Base-by-base conservation (phyloP, 1,140 invertebrate species). In the Plodia interpunctella region DNA sequence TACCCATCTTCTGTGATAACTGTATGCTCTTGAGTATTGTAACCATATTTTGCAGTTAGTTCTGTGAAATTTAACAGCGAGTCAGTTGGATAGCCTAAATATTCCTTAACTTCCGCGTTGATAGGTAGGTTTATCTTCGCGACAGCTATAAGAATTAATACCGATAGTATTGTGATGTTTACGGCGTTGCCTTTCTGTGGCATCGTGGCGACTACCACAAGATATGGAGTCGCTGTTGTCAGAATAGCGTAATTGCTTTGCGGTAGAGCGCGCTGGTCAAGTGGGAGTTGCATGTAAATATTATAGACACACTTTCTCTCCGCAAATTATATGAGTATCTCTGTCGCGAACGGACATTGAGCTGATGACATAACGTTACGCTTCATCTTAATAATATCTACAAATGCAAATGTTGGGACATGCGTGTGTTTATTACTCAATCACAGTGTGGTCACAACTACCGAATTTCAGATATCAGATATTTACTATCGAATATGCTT, bases 1-100 rank as follows among this genome's bases (percentile, higher is more conserved):
- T 92, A 92, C 10, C 90, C 90, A 68, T 92, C 91, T 58, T 90
- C 78, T 0, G 91, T 91, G 0, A 68, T 30, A 0, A 87, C 65
- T 5, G 32, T 66, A 52, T 87, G 79, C 17, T 78, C 67, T 44
- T 83, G 71, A 3, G 72, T 66, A 5, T 11, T 4, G 50, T 79
- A 85, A 1, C 79, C 80, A 61, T 82, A 72, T 20, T 68, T n/a
- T 0, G 17, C 21, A 0, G 68, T 55, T 0, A 74, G 44, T 25
- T 80, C 67, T 0, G 80, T 82, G 60, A 83, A 80, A 59, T 83
- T 80, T 18, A 74, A 53, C 0, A 69, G 11, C 6, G 30, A 53
- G 6, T 53, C 51, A 4, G 13, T 25, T 1, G 51, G 19, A 9
- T 53, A 53, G 0, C 51, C 19, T n/a, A 21, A 25, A n/a, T 53